phyloP scores from a whole-genome alignment of 2,797 vertebrate species.

The Gephyroberyx darwinii region DNA sequence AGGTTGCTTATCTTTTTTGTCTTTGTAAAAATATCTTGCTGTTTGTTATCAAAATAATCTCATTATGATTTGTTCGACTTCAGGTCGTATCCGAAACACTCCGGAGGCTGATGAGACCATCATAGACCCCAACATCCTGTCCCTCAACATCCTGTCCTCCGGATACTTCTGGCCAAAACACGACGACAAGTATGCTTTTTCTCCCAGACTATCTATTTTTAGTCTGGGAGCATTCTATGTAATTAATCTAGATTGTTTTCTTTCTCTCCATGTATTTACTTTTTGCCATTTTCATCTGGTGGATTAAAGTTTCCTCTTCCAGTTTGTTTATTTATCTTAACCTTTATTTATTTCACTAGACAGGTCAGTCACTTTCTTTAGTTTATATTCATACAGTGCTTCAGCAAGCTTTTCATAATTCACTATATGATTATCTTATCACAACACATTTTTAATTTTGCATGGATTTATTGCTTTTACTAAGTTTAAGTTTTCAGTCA shows the following conservation, averaged over 20 bases:
- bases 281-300: background rate
- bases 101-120: constrained; percentile 96
- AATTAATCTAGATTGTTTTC: background rate
- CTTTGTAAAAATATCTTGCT: background rate
- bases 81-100: constrained; percentile 95
- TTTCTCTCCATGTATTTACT: background rate
- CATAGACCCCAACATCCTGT: constrained; percentile 97
- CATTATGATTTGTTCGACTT: constrained; percentile 16
- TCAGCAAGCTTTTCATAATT: constrained; percentile 8
- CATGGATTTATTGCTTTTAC: constrained; percentile 74
- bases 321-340: background rate
- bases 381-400: constrained; percentile 11
- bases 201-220: background rate
- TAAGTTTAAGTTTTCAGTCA: constrained; percentile 46
- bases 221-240: too few species aligned
- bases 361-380: background rate
- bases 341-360: background rate
- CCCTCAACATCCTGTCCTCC: constrained; percentile 94
- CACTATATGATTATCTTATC: constrained; percentile 41
- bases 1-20: background rate
- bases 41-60: background rate
- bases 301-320: background rate
- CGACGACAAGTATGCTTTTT: constrained; percentile 89
- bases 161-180: constrained; percentile 92
- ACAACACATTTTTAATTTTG: constrained; percentile 80